Conservation (phyloP, 2,888 invertebrate genomes). For the Epirrhoe alternata region DNA sequence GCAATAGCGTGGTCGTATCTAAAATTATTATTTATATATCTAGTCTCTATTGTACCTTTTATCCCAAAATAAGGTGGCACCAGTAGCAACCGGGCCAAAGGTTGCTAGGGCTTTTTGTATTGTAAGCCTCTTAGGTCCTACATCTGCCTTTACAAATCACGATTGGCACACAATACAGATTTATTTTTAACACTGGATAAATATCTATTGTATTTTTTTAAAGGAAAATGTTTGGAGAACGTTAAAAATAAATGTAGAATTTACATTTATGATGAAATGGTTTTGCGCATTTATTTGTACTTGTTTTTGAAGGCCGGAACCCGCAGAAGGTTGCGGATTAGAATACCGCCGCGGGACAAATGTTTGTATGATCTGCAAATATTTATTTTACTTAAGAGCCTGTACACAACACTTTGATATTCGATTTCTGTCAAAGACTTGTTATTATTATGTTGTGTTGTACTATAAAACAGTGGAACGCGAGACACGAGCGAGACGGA, state of each 20-base stretch:
- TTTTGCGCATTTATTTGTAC: slow-evolving; percentile 26
- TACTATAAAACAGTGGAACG: no score
- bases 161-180: slow-evolving; percentile 38
- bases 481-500: no score
- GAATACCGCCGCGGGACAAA: no score
- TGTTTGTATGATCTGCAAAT: slow-evolving; percentile 2
- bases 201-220: slow-evolving; percentile 35
- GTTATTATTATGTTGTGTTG: no score
- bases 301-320: no score
- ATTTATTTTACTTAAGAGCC: neutral
- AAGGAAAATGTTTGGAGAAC: slow-evolving; percentile 33
- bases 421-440: no score
- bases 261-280: slow-evolving; percentile 29
- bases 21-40: no score
- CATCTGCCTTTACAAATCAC: slow-evolving; percentile 38
- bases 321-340: no score
- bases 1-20: no score
- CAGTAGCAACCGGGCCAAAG: slow-evolving; percentile 28
- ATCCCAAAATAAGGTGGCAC: slow-evolving; percentile 23
- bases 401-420: no score
- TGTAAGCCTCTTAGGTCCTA: slow-evolving; percentile 43
- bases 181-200: slow-evolving; percentile 37
- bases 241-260: slow-evolving; percentile 34
- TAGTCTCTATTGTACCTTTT: slow-evolving; percentile 33
- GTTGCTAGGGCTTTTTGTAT: slow-evolving; percentile 44